phyloP scores from a whole-genome alignment of 2,888 invertebrate genomes.

The Entomobrya multifasciata region DNA sequence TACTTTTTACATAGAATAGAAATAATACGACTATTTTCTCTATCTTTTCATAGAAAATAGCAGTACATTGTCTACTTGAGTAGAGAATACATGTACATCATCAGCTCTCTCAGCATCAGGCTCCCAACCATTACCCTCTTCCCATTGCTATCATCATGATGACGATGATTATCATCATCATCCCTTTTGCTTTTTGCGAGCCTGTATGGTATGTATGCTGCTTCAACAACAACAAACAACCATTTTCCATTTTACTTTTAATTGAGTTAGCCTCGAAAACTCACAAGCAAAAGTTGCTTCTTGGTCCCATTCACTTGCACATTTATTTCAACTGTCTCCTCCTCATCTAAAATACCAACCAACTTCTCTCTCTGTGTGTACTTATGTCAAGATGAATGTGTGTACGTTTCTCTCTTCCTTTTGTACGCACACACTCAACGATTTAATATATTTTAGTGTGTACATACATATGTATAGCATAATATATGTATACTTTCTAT shows the following conservation, averaged over 20 bases:
- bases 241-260: slow-evolving; percentile 79
- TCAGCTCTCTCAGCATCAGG: background rate
- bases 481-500: background rate
- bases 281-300: slow-evolving; percentile 75
- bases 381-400: slow-evolving; percentile 55
- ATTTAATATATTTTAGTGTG: background rate
- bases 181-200: slow-evolving; percentile 42
- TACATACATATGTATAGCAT: background rate
- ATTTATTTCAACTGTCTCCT: slow-evolving; percentile 71
- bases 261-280: slow-evolving; percentile 79
- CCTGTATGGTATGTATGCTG: background rate
- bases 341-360: slow-evolving; percentile 41
- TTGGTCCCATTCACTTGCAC: slow-evolving; percentile 67
- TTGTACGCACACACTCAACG: background rate
- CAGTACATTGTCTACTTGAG: background rate
- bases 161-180: too few species aligned
- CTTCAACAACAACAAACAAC: slow-evolving; percentile 76
- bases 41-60: background rate
- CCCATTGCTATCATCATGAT: background rate
- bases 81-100: background rate
- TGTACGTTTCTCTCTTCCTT: slow-evolving; percentile 3
- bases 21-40: background rate
- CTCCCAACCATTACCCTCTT: slow-evolving; percentile 18
- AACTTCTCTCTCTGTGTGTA: slow-evolving; percentile 11
- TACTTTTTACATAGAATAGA: slow-evolving; percentile 1